Conservation (phyloP, 2,888 invertebrate species). For the Dasypogon diadema region DNA sequence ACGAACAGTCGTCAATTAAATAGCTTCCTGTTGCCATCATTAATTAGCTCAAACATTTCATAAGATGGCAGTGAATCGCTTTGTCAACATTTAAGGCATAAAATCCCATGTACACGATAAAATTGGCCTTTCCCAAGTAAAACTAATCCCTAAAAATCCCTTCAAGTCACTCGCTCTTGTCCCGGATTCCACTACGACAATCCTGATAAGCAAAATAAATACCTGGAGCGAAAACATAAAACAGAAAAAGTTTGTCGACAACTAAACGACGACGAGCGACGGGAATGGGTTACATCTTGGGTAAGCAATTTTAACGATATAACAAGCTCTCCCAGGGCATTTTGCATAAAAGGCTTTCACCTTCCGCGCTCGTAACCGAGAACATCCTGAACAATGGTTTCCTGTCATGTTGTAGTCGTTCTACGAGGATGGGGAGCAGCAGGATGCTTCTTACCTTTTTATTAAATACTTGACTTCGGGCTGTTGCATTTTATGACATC, state of each 20-base stretch:
- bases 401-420: not conserved
- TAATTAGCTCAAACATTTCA: too few species aligned
- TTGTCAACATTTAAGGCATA: too few species aligned
- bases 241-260: slow-evolving; percentile 31
- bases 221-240: slow-evolving; percentile 11
- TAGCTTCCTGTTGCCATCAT: too few species aligned
- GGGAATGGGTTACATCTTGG: slow-evolving; percentile 23
- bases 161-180: too few species aligned
- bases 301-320: slow-evolving; percentile 41
- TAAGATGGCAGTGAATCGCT: too few species aligned
- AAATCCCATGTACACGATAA: too few species aligned
- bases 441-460: slow-evolving; percentile 1
- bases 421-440: not conserved
- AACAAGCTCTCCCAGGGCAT: slow-evolving; percentile 22
- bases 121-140: too few species aligned
- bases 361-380: not conserved
- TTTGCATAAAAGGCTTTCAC: slow-evolving; percentile 15
- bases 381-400: slow-evolving; percentile 8
- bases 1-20: too few species aligned
- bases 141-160: too few species aligned
- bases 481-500: slow-evolving; percentile 5
- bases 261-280: not conserved
- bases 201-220: slow-evolving; percentile 26
- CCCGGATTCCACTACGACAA: not conserved
- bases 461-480: slow-evolving; percentile 30